Evolutionary conservation across 2,888 invertebrate genomes (phyloP), one percentile per base, ranked within the genome.

Genomic region (Caenorhabditis sp.): DNA sequence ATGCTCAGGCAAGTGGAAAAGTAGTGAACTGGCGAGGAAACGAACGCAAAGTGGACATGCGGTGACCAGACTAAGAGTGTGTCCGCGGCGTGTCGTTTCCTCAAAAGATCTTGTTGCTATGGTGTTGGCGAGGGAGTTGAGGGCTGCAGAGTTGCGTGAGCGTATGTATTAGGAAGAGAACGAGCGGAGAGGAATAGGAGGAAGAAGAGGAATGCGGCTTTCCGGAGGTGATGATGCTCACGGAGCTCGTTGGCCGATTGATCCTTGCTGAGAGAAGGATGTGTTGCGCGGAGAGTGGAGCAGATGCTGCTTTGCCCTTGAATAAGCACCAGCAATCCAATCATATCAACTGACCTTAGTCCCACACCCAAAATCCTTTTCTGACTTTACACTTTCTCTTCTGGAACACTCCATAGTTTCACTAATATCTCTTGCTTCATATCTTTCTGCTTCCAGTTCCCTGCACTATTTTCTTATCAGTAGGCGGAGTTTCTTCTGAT

Each of bases 31-130:
- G 32, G 24, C 20, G 47, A 22, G 32, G 35, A 44, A 47, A 8
- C 18, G 58, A 55, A 58, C n/a, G 47, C 15, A 13, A 47, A 74
- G 65, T 50, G 58, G 58, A 60, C 65, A 74, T 24, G 24, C 58
- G 61, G n/a, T 61, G 67, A 60, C 74, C 74, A 28, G 37, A 32
- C 13, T 6, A 32, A 55, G 58, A 22, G 65, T 58, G 58, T 58
- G 37, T 50, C 60, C 26, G 44, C 67, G n/a, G 65, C 51, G 58
- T 58, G 37, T 50, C 60, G 26, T 24, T 61, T 61, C 32, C 37
- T 37, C 11, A 40, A 60, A 37, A 67, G 51, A 60, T 40, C 74
- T 65, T 65, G 76, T 76, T 76, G 76, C 76, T 76, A 76, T 76
- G 76, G 76, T 44, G 76, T 76, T 67, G 76, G 60, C 55, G 53